Evolutionary conservation across 2,797 vertebrate species (phyloP), one percentile per base, ranked within the genome.

Genomic region (Antennarius maculatus): DNA sequence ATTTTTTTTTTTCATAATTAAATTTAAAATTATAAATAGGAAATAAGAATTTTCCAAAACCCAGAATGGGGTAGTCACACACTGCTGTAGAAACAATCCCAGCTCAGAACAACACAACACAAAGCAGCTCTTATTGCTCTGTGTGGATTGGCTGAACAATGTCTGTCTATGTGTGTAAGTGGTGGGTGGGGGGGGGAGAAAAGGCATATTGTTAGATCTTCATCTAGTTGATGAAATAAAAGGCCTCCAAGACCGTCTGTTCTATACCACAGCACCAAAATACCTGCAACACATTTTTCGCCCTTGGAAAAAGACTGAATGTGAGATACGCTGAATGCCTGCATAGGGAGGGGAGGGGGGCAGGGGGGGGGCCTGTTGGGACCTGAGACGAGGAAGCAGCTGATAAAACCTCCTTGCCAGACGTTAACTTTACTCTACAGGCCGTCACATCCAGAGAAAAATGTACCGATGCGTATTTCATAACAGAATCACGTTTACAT

Each of bases 271-370:
- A 28, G 43, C 79, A 53, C 37, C 7, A 39, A 39, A 39, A 39
- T 10, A 10, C 37, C 37, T 39, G 37, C 10, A 39, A 39, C 37
- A 39, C 37, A 6, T 8, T 34, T 66, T 67, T 71, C 76, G 79
- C 56, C 43, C 29, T 12, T 0, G 1, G n/a, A 27, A 54, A 28
- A 15, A 48, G 39, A 3, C 11, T 12, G 39, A 67, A 63, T 51
- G 18, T 28, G 43, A 39, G 54, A 62, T 57, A 93, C 91, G 66
- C 74, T 0, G 29, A 74, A 92, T 92, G 76, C 88, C 81, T 77
- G 7, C 65, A 45, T 42, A 16, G 66, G 70, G 76, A 70, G 29
- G 71, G n/a, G n/a, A n/a, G n/a, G n/a, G n/a, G n/a, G n/a, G n/a
- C n/a, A 16, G 66, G 70, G 76, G 69, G 29, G 71, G 2, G 66